Conservation (phyloP, 2,888 invertebrate species). For the Crioceris asparagi region DNA sequence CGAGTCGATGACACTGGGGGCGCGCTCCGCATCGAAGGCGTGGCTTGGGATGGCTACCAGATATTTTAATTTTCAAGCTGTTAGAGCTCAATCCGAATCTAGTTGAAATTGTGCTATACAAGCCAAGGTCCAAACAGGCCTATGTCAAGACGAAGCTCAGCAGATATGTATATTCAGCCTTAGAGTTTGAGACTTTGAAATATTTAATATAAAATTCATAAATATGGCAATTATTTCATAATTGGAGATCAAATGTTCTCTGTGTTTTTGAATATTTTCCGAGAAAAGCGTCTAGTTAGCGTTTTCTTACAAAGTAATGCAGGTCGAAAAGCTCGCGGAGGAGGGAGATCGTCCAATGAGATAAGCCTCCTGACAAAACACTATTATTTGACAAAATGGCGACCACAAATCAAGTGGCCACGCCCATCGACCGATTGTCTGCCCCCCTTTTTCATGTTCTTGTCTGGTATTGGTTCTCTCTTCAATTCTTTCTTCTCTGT, state of each 20-base stretch:
- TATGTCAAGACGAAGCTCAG: no score
- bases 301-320: conserved; percentile 6
- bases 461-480: conserved; percentile 38
- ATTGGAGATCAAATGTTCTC: no score
- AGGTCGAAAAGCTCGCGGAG: conserved; percentile 18
- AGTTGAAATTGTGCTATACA: conserved; percentile 13
- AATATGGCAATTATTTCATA: no score
- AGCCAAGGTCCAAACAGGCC: no score
- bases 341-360: conserved; percentile 42
- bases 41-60: conserved; percentile 20
- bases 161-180: no score
- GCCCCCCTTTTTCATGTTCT: conserved; percentile 39
- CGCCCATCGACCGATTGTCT: conserved; percentile 40
- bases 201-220: no score
- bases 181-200: no score
- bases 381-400: conserved; percentile 44
- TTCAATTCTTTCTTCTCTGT: conserved; percentile 33
- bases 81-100: conserved; percentile 18
- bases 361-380: conserved; percentile 41
- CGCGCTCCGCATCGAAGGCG: conserved; percentile 18
- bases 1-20: conserved; percentile 21
- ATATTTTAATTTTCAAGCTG: conserved; percentile 29
- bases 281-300: conserved; percentile 2
- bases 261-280: no score
- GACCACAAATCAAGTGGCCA: conserved; percentile 41